Base-by-base conservation (phyloP, 2,888 invertebrate species). In the Tiliacea aurago region DNA sequence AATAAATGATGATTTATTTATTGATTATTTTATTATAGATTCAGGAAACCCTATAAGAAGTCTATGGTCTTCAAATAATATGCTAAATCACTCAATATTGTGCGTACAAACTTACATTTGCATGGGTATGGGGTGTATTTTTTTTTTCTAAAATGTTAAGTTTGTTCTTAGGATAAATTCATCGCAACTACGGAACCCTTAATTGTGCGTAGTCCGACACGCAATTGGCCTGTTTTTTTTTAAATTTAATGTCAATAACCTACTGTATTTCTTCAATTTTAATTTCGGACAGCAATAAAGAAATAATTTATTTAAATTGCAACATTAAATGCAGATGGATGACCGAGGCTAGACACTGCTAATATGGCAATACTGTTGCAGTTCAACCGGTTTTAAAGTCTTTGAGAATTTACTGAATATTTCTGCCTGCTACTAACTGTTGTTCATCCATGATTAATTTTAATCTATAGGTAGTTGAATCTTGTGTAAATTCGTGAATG, bases 221-320 rank as follows among this genome's bases (percentile, higher is more conserved):
- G 28, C 28, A 2, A 1, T 2, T 3, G 28, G 28, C 28, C 28
- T 1, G 28, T 28, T 28, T 28, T 28, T 28, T 28, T 65, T 74
- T 80, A 41, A 43, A 37, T 23, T 7, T 9, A 55, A 64, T 65
- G 73, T 73, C 67, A 77, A 73, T 65, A 81, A 77, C 73, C 67
- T 45, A 55, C 18, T 51, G 41, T 61, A 20, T 15, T 23, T 13
- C 23, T 62, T 51, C 10, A 20, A 45, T 28, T 63, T 58, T 41
- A 28, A 55, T 55, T 53, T 76, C 7, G 0, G 18, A 53, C 13
- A 49, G 53, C 47, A 11, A 5, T 53, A 78, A 53, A 61, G 11
- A 28, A 7, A 58, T 53, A 81, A 76, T 76, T 81, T 66, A 70
- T 81, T 80, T 64, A 70, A 68, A 76, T 68, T 67, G 55, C 55